phyloP scores from a whole-genome alignment of 1,140 invertebrate species.

The Protaetia brevitarsis region DNA sequence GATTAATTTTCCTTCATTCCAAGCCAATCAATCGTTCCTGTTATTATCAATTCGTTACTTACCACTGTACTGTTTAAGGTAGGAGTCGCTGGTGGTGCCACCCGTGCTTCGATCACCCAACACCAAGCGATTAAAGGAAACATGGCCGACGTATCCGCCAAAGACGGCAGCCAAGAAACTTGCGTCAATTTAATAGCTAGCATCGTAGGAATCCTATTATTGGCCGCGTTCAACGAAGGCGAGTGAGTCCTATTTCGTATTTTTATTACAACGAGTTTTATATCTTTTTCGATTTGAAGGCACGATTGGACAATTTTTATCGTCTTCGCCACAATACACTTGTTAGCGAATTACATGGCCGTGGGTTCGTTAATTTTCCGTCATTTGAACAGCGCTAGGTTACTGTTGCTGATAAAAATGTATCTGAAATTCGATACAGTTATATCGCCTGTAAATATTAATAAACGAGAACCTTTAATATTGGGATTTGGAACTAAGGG shows the following conservation, averaged over 20 bases:
- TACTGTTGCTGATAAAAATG: slow-evolving; percentile 62
- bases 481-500: slow-evolving; percentile 51
- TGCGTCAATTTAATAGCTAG: slow-evolving; percentile 87
- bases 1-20: too few species aligned
- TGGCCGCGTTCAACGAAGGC: slow-evolving; percentile 64
- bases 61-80: slow-evolving; percentile 32
- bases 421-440: slow-evolving; percentile 56
- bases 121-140: slow-evolving; percentile 88
- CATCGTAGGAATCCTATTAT: slow-evolving; percentile 69
- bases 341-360: slow-evolving; percentile 83
- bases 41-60: too few species aligned
- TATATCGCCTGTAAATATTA: slow-evolving; percentile 52
- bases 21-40: too few species aligned
- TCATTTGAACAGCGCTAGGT: slow-evolving; percentile 75
- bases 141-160: slow-evolving; percentile 90
- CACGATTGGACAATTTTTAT: slow-evolving; percentile 67
- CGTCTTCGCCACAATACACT: slow-evolving; percentile 75
- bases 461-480: slow-evolving; percentile 59
- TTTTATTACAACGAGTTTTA: slow-evolving; percentile 24
- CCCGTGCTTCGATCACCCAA: slow-evolving; percentile 86
- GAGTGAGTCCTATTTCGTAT: slow-evolving; percentile 43
- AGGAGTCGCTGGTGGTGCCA: slow-evolving; percentile 89
- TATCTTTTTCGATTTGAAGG: slow-evolving; percentile 43
- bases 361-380: slow-evolving; percentile 71
- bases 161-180: slow-evolving; percentile 96